Evolutionary conservation across 2,797 vertebrate genomes (phyloP), one percentile per base, ranked within the genome.

Genomic region (Synanceia verrucosa): DNA sequence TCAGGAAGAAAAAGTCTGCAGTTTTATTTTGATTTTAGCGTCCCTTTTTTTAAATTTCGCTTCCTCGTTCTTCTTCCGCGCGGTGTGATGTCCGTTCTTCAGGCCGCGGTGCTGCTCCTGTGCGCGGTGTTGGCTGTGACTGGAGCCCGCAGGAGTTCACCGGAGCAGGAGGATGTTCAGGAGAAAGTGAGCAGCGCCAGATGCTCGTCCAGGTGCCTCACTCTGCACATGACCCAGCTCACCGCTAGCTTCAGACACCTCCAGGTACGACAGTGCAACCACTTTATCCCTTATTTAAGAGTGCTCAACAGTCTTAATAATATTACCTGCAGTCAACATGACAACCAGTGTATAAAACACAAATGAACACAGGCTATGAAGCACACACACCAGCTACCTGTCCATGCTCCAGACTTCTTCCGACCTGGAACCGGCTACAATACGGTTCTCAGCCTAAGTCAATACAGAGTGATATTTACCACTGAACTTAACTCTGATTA

Each of bases 201-300:
- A 81, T 94, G 93, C 80, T 75, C 91, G 56, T 94, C 93, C 83
- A 88, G 91, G 86, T 94, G 93, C 50, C 87, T 94, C 31, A 86
- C 86, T 13, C 89, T 93, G 70, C 92, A 94, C 83, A 90, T 93
- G 89, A 92, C 90, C 2, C 85, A 91, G 56, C 86, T 94, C 0
- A 89, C 86, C 16, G 60, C 81, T 6, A 76, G 86, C 24, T 94
- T 93, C 84, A 86, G 82, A 70, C 88, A 81, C 65, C 39, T 89
- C 24, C 92, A 93, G 92, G 92, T 93, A 88, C 31, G n/a, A n/a
- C n/a, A n/a, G 16, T 3, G 6, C 51, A 1, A 5, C 1, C 61
- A 18, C 11, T 48, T 13, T 18, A 21, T 4, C 9, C 16, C 9
- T 6, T 19, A 13, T 55, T 51, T 5, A 2, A 1, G 3, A 23